phyloP scores from a whole-genome alignment of 2,113 vertebrate genomes.

The Dicerorhinus sumatrensis region DNA sequence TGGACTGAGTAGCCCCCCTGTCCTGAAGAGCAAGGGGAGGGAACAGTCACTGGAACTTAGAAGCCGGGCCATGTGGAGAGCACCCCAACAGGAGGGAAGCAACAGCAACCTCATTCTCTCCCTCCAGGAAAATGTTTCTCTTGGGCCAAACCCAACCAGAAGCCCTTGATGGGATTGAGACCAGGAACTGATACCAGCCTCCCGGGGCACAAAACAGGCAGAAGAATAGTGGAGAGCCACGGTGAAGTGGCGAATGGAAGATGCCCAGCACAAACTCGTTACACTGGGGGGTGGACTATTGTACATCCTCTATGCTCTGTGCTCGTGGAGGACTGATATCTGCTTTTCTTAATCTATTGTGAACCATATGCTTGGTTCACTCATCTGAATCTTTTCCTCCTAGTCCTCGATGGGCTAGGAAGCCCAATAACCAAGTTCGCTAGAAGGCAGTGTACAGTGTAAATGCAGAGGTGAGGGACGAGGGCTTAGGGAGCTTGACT shows the following conservation, averaged over 20 bases:
- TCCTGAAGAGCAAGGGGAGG: not conserved
- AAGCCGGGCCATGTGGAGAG: fast-evolving
- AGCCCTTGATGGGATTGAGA: not conserved
- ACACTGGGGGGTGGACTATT: fast-evolving
- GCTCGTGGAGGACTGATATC: not conserved
- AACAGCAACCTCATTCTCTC: not conserved
- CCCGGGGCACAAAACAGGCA: not conserved
- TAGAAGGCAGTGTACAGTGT: not conserved
- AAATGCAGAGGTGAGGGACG: not conserved
- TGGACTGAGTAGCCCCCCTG: not conserved
- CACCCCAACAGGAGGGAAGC: not conserved
- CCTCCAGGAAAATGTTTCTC: not conserved
- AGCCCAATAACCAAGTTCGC: not conserved
- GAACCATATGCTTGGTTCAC: not conserved
- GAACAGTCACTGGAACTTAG: not conserved
- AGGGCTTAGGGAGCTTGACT: fast-evolving
- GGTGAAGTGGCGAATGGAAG: too few relatives aligned
- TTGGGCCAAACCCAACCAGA: not conserved
- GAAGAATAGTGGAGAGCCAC: too few relatives aligned
- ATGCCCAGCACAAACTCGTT: fast-evolving
- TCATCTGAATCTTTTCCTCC: too few relatives aligned
- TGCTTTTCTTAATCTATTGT: not conserved
- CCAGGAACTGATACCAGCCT: not conserved
- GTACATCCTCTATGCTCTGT: not conserved
- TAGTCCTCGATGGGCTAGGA: fast-evolving